phyloP scores from a whole-genome alignment of 1,140 invertebrate species.

The Bombus sibiricus region DNA sequence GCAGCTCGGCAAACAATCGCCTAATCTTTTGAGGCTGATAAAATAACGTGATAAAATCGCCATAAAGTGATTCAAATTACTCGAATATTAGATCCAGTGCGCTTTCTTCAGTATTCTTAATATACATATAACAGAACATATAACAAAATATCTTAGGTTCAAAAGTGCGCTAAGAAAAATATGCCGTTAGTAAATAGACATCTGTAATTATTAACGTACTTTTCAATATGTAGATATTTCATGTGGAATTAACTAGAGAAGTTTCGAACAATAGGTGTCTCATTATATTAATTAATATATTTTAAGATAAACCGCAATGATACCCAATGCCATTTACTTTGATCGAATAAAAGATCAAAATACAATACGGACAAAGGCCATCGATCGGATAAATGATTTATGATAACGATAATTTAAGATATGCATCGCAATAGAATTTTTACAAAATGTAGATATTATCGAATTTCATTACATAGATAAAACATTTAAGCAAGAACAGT shows the following conservation, averaged over 20 bases:
- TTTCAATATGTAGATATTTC: background rate
- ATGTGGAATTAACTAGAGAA: background rate
- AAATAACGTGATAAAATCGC: background rate
- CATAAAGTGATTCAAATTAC: background rate
- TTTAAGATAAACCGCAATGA: background rate
- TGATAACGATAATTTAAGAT: conserved; percentile 8
- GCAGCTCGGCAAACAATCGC: background rate
- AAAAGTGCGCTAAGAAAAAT: background rate
- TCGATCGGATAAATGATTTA: conserved; percentile 2
- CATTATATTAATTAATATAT: background rate
- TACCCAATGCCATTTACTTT: conserved; percentile 37
- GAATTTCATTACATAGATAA: background rate
- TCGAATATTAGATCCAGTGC: background rate
- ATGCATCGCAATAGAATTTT: conserved; percentile 7
- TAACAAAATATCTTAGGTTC: background rate
- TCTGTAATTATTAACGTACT: background rate
- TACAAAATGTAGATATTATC: conserved; percentile 36
- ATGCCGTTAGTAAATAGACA: background rate
- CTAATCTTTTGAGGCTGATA: background rate
- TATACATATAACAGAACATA: background rate
- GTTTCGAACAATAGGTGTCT: background rate
- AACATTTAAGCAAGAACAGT: background rate
- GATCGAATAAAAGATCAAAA: conserved; percentile 14
- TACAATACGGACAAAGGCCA: conserved; percentile 11
- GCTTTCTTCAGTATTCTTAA: background rate